Percentiles rank a stretch among this genome's conserved stretches.
Evolutionary conservation across 2,113 vertebrate genomes (phyloP).

Genomic region (Montifringilla adamsi): DNA sequence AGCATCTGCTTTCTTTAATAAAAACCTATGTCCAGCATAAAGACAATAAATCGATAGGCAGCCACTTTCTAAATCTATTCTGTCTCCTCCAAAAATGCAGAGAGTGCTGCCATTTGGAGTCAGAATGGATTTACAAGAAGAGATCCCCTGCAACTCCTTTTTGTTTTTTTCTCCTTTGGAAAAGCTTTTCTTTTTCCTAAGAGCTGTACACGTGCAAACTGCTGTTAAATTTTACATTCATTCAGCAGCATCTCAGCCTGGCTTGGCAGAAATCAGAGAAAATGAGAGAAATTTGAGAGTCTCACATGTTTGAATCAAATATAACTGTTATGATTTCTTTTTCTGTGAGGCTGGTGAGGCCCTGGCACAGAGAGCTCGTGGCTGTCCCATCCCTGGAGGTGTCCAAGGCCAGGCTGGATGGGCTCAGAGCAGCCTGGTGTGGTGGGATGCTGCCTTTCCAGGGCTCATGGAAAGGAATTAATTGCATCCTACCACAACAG

Average conservation of each 20-base stretch:
- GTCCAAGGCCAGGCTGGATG: not conserved
- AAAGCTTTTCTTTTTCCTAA: not conserved
- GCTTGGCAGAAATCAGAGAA: not conserved
- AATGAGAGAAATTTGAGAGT: not conserved
- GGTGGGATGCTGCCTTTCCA: not conserved
- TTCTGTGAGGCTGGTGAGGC: not conserved
- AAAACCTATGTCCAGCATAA: constrained; percentile 86
- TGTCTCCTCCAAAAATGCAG: constrained; percentile 53
- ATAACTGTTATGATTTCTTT: not conserved
- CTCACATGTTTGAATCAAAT: rapidly evolving
- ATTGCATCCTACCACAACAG: rapidly evolving
- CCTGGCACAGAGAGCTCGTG: not conserved
- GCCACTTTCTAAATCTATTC: constrained; percentile 70
- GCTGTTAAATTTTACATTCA: not conserved
- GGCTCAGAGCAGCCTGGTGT: not conserved
- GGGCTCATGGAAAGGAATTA: not conserved
- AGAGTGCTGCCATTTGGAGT: not conserved
- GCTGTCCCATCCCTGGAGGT: not conserved
- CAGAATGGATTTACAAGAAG: not conserved
- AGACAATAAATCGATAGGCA: constrained; percentile 79
- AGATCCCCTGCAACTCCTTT: not conserved
- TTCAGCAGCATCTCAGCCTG: not conserved
- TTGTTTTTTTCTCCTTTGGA: not conserved
- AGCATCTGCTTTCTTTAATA: constrained; percentile 96
- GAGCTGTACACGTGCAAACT: not conserved